phyloP scores from a whole-genome alignment of 2,888 invertebrate genomes.

The Idaea biselata region DNA sequence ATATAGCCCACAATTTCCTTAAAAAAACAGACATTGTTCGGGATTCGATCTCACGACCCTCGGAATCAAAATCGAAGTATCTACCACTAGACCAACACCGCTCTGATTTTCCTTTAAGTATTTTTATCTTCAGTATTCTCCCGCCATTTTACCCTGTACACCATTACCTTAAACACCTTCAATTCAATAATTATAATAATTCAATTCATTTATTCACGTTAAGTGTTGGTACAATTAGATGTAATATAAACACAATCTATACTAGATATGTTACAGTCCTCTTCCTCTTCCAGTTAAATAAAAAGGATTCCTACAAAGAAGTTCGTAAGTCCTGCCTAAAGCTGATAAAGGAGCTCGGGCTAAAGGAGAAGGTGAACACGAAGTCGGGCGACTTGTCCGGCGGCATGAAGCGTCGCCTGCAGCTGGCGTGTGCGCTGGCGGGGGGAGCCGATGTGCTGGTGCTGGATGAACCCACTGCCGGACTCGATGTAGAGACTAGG shows the following conservation, averaged over 20 bases:
- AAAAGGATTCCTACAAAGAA: slow-evolving; percentile 40
- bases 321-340: slow-evolving; percentile 28
- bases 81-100: no score
- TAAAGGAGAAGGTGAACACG: slow-evolving; percentile 80
- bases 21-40: no score
- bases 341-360: slow-evolving; percentile 37
- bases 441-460: slow-evolving; percentile 85
- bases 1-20: no score
- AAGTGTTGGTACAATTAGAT: no score
- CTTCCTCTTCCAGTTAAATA: slow-evolving; percentile 49
- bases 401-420: slow-evolving; percentile 91
- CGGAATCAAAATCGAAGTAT: no score
- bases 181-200: no score
- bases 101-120: no score
- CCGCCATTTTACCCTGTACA: no score
- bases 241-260: background rate
- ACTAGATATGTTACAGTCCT: background rate
- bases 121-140: no score
- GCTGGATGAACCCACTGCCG: slow-evolving; percentile 88
- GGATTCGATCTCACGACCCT: no score
- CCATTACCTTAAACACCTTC: no score
- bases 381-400: slow-evolving; percentile 87
- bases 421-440: slow-evolving; percentile 91
- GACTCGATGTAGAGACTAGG: slow-evolving; percentile 52
- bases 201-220: no score